These are phyloP conservation scores for Coregonus suidteri DNA, from an alignment of 2,797 vertebrate genomes.

Conservation along the genomic window DNA sequence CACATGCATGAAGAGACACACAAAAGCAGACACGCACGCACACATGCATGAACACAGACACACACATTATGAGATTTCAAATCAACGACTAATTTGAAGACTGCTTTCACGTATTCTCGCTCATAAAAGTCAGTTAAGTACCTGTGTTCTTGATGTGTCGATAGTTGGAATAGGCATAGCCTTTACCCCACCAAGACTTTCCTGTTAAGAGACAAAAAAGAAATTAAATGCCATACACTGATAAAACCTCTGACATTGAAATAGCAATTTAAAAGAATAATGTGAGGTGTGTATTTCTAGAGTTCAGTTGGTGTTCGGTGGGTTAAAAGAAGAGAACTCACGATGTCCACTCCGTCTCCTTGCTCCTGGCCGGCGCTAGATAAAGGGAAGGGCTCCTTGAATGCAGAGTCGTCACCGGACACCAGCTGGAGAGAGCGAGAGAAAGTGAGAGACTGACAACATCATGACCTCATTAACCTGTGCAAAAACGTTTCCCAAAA, in stretches of 20 bases:
- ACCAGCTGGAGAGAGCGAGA: conserved; percentile 39
- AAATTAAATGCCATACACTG: neutral
- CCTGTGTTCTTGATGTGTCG: conserved; percentile 88
- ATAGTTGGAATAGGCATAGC: conserved; percentile 86
- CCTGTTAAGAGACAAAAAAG: conserved; percentile 64
- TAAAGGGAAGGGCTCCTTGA: conserved; percentile 78
- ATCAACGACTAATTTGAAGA: neutral
- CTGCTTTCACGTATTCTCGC: neutral
- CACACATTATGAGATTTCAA: neutral
- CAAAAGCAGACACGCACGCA: neutral
- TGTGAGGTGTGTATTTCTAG: too few species aligned
- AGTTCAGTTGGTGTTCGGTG: too few species aligned
- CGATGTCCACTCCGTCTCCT: conserved; percentile 58
- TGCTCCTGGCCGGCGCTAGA: conserved; percentile 68
- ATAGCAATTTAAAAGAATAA: neutral
- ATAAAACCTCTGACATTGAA: neutral
- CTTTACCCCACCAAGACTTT: conserved; percentile 70
- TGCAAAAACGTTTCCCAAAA: too few species aligned
- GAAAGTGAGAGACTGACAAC: conserved; percentile 16
- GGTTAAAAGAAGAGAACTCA: conserved; percentile 37
- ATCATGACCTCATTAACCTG: conserved; percentile 74
- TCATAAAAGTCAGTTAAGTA: conserved; percentile 54
- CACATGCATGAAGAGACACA: neutral
- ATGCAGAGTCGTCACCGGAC: conserved; percentile 72
- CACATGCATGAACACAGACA: neutral